Conservation (phyloP, 2,113 vertebrate genomes). For the Callocephalon fimbriatum region DNA sequence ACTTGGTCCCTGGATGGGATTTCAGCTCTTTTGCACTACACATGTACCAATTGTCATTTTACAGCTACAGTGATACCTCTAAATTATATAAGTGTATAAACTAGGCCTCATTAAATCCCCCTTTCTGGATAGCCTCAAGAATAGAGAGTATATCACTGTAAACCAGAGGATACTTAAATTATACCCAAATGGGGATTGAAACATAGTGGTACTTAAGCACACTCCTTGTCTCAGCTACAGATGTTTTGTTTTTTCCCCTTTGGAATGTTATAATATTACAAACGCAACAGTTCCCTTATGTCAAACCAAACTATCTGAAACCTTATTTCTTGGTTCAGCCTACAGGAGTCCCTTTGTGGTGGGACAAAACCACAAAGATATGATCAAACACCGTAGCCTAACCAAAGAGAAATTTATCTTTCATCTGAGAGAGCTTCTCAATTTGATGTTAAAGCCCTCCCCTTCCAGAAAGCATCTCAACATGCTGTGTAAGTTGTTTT, state of each 20-base stretch:
- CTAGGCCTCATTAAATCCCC: slow-evolving; percentile 17
- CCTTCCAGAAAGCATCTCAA: background rate
- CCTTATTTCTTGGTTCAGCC: slow-evolving; percentile 8
- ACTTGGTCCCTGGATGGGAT: slow-evolving; percentile 83
- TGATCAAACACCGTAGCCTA: background rate
- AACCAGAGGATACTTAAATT: slow-evolving; percentile 44
- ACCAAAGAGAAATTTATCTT: slow-evolving; percentile 24
- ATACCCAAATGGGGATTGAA: slow-evolving; percentile 36
- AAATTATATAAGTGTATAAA: slow-evolving; percentile 61
- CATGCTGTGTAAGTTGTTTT: background rate
- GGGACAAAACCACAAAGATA: slow-evolving; percentile 4
- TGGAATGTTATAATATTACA: slow-evolving; percentile 19
- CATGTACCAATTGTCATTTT: slow-evolving; percentile 57
- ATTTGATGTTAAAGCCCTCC: slow-evolving; percentile 7
- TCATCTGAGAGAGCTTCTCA: background rate
- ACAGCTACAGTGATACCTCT: slow-evolving; percentile 52
- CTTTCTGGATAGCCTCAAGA: background rate
- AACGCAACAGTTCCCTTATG: slow-evolving; percentile 23
- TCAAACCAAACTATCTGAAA: slow-evolving; percentile 42
- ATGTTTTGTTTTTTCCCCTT: slow-evolving; percentile 24
- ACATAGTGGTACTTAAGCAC: background rate
- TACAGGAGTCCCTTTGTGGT: background rate
- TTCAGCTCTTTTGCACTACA: slow-evolving; percentile 83
- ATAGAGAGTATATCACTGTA: slow-evolving; percentile 31
- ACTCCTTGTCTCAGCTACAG: slow-evolving; percentile 27